Percentiles rank a stretch among this genome's conserved stretches.
Conservation (phyloP, 2,113 vertebrate species). For the Pteruthius melanotis region DNA sequence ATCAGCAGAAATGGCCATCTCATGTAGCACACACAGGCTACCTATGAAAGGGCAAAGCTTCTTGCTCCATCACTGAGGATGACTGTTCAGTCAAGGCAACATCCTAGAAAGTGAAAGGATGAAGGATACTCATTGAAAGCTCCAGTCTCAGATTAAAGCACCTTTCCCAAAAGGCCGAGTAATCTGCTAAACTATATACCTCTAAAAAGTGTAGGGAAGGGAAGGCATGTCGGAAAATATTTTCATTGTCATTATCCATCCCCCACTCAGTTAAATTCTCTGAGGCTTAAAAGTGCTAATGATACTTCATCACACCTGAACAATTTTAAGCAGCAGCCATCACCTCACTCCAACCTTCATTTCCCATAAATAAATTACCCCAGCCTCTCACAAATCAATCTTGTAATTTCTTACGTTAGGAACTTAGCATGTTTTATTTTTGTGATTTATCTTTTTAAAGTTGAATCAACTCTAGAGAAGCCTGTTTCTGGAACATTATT, state of each 20-base stretch:
- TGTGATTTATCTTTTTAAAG: not conserved
- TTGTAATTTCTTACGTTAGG: not conserved
- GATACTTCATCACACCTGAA: constrained; percentile 6
- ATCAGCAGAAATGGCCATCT: constrained; percentile 2
- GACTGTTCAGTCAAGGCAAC: not conserved
- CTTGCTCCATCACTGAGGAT: not conserved
- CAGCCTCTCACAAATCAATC: not conserved
- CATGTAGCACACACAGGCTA: not conserved
- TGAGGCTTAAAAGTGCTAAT: not conserved
- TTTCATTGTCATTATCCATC: not conserved
- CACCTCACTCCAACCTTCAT: not conserved
- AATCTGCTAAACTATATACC: not conserved
- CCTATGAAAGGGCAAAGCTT: not conserved
- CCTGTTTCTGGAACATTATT: not conserved
- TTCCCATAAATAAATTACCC: not conserved
- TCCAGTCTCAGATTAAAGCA: not conserved
- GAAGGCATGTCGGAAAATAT: not conserved
- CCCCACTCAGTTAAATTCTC: not conserved
- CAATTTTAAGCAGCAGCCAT: not conserved
- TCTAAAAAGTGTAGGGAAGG: not conserved
- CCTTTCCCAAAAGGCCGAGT: not conserved
- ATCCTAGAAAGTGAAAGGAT: not conserved
- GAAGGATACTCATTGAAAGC: not conserved
- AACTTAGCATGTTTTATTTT: not conserved
- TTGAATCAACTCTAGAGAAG: not conserved